Evolutionary conservation across 2,113 vertebrate genomes (phyloP).

Genomic region (Megaleporinus macrocephalus): DNA sequence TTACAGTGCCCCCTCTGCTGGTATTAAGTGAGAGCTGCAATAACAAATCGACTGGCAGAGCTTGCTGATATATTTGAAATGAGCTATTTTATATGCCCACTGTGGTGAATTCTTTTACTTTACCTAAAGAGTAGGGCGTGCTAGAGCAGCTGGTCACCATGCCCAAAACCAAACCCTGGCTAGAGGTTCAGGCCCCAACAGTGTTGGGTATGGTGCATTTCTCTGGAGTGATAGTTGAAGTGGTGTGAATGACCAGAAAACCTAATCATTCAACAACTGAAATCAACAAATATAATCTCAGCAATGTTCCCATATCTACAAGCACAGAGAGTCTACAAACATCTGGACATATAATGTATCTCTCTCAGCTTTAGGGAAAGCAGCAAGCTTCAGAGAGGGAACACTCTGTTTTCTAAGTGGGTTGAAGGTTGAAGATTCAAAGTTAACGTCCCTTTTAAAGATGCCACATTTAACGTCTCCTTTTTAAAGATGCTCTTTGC

Average conservation of each 20-base stretch:
- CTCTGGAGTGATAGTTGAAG: no score
- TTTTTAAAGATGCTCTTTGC: conserved; percentile 64
- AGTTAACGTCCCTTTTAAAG: conserved; percentile 60
- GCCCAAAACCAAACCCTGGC: no score
- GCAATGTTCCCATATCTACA: neutral
- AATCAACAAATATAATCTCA: neutral
- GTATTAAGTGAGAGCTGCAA: neutral
- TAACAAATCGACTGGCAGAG: neutral
- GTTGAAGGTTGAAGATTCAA: conserved; percentile 42
- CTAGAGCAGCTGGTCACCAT: neutral
- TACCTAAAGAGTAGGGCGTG: neutral
- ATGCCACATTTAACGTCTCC: conserved; percentile 47
- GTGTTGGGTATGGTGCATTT: no score
- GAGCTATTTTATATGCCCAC: neutral
- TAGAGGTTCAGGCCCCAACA: no score
- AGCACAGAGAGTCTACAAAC: neutral
- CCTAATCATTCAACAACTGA: no score
- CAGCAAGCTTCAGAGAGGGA: neutral
- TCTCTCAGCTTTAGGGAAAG: neutral
- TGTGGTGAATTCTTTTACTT: no score
- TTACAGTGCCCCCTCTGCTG: conserved; percentile 46
- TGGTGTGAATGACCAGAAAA: no score
- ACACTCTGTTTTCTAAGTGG: neutral
- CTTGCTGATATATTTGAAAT: neutral
- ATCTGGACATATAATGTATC: neutral